Conservation (phyloP, 2,113 vertebrate genomes). For the Ictidomys tridecemlineatus region DNA sequence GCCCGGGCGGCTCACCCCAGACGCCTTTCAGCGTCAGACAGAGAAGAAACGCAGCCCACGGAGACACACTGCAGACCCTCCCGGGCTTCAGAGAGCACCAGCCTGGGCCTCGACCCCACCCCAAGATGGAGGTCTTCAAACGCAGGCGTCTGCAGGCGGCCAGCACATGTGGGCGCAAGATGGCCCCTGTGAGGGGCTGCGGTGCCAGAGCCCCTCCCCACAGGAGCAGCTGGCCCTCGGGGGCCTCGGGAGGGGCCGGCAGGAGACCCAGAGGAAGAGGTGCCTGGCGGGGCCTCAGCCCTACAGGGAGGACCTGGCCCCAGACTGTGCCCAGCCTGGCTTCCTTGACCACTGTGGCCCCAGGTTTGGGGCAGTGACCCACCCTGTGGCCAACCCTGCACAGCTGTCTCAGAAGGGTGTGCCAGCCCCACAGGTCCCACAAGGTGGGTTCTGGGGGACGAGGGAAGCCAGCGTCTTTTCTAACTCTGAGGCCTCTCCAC, state of each 20-base stretch:
- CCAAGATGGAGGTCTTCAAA: neutral
- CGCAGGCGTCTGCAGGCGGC: accelerated
- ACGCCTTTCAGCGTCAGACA: neutral
- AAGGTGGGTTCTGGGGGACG: accelerated
- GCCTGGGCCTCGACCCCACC: neutral
- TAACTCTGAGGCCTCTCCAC: accelerated
- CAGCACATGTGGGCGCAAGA: neutral
- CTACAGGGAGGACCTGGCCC: too few species aligned
- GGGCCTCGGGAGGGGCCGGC: neutral
- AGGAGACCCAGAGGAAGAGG: accelerated
- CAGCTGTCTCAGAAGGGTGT: accelerated
- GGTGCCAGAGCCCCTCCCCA: accelerated
- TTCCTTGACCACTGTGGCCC: neutral
- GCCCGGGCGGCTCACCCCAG: neutral
- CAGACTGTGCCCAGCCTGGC: neutral
- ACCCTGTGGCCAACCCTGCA: accelerated
- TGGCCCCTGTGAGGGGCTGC: neutral
- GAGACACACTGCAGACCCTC: neutral
- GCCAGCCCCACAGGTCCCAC: accelerated
- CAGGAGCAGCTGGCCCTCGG: too few species aligned
- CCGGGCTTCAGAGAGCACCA: neutral
- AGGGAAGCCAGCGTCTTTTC: accelerated
- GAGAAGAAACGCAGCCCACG: neutral
- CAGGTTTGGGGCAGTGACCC: neutral
- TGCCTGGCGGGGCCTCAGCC: accelerated